Percentiles rank a stretch among this genome's conserved stretches.
phyloP scores from a whole-genome alignment of 2,888 invertebrate species.

The Nipponacmea schrenckii region DNA sequence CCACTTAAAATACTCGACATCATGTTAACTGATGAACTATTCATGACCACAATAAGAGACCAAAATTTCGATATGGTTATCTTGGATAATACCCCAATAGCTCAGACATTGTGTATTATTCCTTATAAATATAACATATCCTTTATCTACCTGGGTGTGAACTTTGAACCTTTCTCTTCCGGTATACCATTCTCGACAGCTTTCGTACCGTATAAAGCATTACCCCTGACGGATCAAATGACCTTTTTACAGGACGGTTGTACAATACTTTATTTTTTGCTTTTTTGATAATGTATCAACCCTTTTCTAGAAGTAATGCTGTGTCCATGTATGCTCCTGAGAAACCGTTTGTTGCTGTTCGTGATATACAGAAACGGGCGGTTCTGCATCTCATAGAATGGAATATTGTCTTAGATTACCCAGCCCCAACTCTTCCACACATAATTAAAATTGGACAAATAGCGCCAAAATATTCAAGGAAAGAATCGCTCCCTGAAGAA shows the following conservation, averaged over 20 bases:
- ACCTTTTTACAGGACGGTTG: slow-evolving; percentile 12
- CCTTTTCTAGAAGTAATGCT: slow-evolving; percentile 25
- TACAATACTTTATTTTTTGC: slow-evolving; percentile 5
- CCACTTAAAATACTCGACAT: not conserved
- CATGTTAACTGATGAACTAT: slow-evolving; percentile 3
- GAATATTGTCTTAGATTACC: slow-evolving; percentile 37
- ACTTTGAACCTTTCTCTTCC: not conserved
- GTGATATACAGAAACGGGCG: slow-evolving; percentile 23
- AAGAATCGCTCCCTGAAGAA: slow-evolving; percentile 25
- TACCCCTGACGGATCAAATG: slow-evolving; percentile 11
- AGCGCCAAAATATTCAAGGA: slow-evolving; percentile 24
- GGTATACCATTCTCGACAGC: slow-evolving; percentile 10
- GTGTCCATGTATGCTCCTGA: slow-evolving; percentile 32
- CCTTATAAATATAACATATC: slow-evolving; percentile 27
- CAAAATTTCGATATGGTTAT: slow-evolving; percentile 29
- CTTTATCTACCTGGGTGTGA: slow-evolving; percentile 19
- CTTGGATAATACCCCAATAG: slow-evolving; percentile 16
- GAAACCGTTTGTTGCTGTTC: slow-evolving; percentile 25
- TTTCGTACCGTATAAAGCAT: slow-evolving; percentile 10
- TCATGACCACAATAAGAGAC: slow-evolving; percentile 6
- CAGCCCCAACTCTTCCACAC: slow-evolving; percentile 35
- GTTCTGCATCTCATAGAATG: slow-evolving; percentile 32
- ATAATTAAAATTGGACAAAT: slow-evolving; percentile 37
- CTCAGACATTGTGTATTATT: slow-evolving; percentile 17
- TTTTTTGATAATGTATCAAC: slow-evolving; percentile 15